Base-by-base conservation (phyloP, 2,797 vertebrate genomes). In the Malurus splendens region DNA sequence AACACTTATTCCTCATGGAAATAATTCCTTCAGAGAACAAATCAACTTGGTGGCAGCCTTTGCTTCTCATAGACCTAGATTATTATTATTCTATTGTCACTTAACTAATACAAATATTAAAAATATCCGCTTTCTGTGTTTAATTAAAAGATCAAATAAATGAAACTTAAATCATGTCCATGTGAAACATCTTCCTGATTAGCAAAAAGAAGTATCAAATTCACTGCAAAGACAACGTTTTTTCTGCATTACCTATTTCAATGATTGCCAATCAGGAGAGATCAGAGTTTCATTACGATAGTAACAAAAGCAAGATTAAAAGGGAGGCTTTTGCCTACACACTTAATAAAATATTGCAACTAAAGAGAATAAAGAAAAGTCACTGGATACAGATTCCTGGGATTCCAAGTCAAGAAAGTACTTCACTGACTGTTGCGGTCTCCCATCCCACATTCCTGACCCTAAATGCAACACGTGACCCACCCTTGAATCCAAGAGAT, bases 1-100 rank as follows among this genome's bases (percentile, higher is more conserved):
- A 87, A 10, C 9, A 7, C 0, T 1, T 11, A 19, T n/a, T 56
- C 2, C 1, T 38, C 48, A 6, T 1, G 17, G 57, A 56, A 79
- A 73, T 42, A 45, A 6, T 18, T 66, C 2, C 2, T 41, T 57
- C 20, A 52, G 59, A 47, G 11, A 65, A 65, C 27, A 38, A 61
- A 55, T 15, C 60, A 55, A 3, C 36, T 25, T 57, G 32, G 14
- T 14, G 19, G 81, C 23, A 54, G 36, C 11, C 19, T 39, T 60
- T 61, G 45, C 39, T 54, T 45, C 59, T 60, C 51, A 64, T 0
- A 36, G 66, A 45, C 45, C 8, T 12, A n/a, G 22, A 27, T 39
- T 64, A 66, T 66, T 36, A 12, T 65, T 79, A 39, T 39, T 76
- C 36, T 57, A 18, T 55, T 55, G 18, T 8, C 56, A 66, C 51